phyloP scores from a whole-genome alignment of 2,113 vertebrate genomes.

The Vidua chalybeata region DNA sequence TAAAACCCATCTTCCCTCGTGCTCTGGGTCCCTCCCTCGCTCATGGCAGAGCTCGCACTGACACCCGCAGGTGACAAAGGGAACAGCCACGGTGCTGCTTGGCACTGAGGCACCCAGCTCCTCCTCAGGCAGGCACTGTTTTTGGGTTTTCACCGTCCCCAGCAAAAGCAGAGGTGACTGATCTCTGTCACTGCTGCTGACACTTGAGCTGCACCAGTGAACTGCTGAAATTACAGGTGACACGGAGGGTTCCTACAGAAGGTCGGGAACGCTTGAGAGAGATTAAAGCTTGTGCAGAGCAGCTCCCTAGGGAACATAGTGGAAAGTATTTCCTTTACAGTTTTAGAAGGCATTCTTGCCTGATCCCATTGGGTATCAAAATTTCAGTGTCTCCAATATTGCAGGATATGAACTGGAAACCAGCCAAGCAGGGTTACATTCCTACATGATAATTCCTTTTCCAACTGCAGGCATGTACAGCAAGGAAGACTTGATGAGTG shows the following conservation, averaged over 20 bases:
- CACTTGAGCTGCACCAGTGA: not conserved
- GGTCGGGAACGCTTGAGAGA: not conserved
- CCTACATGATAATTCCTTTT: constrained; percentile 16
- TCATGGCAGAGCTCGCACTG: constrained; percentile 44
- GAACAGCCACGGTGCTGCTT: not conserved
- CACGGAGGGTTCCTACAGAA: constrained; percentile 20
- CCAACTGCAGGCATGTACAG: not conserved
- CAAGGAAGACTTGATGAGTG: not conserved
- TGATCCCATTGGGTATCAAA: constrained; percentile 55
- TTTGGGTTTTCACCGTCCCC: not conserved
- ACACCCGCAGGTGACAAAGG: constrained; percentile 11
- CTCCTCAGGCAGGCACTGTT: not conserved
- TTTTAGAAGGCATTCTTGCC: constrained; percentile 60
- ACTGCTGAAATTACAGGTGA: not conserved
- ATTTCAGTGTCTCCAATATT: constrained; percentile 16
- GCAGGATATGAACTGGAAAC: constrained; percentile 70
- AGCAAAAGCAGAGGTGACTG: not conserved
- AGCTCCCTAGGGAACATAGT: not conserved
- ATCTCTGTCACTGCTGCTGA: not conserved
- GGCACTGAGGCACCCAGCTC: not conserved
- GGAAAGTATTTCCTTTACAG: constrained; percentile 51
- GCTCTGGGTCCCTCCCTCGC: not conserved
- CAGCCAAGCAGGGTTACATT: constrained; percentile 38
- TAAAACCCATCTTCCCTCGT: not conserved
- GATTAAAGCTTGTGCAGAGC: constrained; percentile 44